Evolutionary conservation across 2,888 invertebrate genomes (phyloP).

Genomic region (Drosophila planitibia): DNA sequence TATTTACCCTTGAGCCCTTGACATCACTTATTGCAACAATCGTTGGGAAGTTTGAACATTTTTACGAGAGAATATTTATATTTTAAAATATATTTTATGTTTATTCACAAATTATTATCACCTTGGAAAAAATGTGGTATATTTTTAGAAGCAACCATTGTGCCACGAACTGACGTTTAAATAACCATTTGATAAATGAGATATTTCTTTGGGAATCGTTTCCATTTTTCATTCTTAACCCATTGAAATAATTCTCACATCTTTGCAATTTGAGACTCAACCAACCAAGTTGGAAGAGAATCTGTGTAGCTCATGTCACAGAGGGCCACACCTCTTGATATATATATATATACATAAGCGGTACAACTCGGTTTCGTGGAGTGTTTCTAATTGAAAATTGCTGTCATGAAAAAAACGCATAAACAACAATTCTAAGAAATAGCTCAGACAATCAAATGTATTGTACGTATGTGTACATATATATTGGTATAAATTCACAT

Average conservation of each 20-base stretch:
- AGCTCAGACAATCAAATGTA: constrained; percentile 69
- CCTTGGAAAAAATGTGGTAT: neutral
- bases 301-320: constrained; percentile 4
- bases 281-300: constrained; percentile 16
- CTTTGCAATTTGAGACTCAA: constrained; percentile 39
- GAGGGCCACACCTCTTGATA: constrained; percentile 43
- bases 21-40: neutral
- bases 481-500: constrained; percentile 64
- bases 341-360: constrained; percentile 2
- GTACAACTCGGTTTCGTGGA: constrained; percentile 16
- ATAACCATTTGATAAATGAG: neutral
- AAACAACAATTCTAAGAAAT: constrained; percentile 70
- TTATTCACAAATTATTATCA: neutral
- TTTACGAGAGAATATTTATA: neutral
- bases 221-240: neutral
- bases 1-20: neutral
- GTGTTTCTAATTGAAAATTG: constrained; percentile 76
- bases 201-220: neutral
- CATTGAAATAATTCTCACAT: constrained; percentile 16
- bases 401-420: constrained; percentile 72
- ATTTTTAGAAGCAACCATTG: neutral
- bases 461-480: constrained; percentile 51
- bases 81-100: neutral
- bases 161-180: neutral
- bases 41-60: neutral